Percentiles rank a stretch among this genome's conserved stretches.
These are phyloP conservation scores for Columba guinea DNA, from an alignment of 2,797 vertebrate genomes.

Conservation along the genomic window DNA sequence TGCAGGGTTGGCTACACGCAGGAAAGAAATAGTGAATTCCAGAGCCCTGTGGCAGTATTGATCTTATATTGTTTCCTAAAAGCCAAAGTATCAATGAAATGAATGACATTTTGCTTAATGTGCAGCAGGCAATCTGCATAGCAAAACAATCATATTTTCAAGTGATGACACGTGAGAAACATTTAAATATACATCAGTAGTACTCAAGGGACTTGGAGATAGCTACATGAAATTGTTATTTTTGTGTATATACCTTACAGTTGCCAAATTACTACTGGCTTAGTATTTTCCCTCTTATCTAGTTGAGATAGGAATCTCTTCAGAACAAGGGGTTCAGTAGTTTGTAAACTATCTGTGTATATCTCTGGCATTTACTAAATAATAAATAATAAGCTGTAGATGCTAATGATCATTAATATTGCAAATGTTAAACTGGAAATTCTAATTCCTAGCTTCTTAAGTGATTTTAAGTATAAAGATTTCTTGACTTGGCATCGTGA, in stretches of 20 bases:
- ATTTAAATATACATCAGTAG: constrained; percentile 20
- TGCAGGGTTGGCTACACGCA: background rate
- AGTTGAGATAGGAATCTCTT: constrained; percentile 9
- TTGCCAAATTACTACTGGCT: constrained; percentile 41
- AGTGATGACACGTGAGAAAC: background rate
- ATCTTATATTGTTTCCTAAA: constrained; percentile 2
- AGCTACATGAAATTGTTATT: background rate
- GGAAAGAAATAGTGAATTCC: background rate
- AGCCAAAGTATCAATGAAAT: constrained; percentile 24
- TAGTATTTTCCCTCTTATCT: constrained; percentile 4
- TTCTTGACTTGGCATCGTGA: constrained; percentile 29
- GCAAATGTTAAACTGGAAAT: constrained; percentile 16
- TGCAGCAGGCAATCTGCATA: background rate
- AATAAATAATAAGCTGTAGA: constrained; percentile 26
- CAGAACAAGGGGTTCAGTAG: background rate
- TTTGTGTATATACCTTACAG: background rate
- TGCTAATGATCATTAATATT: constrained; percentile 25
- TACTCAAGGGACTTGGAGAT: background rate
- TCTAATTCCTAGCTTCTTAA: constrained; percentile 19
- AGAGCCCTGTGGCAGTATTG: background rate
- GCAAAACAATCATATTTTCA: constrained; percentile 42
- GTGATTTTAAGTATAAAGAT: background rate
- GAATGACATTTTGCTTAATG: background rate
- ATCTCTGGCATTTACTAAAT: background rate
- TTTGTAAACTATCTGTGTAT: background rate